phyloP scores from a whole-genome alignment of 2,113 vertebrate species.

The Aptenodytes forsteri region DNA sequence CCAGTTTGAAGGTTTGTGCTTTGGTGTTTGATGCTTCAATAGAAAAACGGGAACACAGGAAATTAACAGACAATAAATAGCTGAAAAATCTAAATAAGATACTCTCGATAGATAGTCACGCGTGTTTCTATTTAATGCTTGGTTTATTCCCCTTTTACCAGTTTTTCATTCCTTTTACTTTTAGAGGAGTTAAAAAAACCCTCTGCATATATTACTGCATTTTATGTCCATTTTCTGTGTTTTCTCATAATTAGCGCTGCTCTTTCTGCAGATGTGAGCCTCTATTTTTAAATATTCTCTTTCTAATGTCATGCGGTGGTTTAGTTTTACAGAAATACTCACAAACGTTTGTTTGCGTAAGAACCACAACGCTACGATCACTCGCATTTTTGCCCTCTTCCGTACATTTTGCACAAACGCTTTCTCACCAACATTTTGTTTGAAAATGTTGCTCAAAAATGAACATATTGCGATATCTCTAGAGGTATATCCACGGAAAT shows the following conservation, averaged over 20 bases:
- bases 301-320: neutral
- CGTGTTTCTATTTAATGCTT: conserved; percentile 50
- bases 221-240: conserved; percentile 49
- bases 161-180: conserved; percentile 52
- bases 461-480: neutral
- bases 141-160: conserved; percentile 32
- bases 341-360: conserved; percentile 12
- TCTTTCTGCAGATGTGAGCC: conserved; percentile 67
- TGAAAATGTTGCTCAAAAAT: neutral
- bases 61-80: conserved; percentile 66
- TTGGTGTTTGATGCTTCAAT: conserved; percentile 62
- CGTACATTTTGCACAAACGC: neutral
- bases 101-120: conserved; percentile 36
- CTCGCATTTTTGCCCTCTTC: neutral
- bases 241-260: conserved; percentile 31
- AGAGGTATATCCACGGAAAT: neutral
- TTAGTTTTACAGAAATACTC: neutral
- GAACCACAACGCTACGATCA: neutral
- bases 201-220: conserved; percentile 59
- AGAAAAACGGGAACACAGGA: conserved; percentile 46
- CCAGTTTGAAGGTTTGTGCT: conserved; percentile 61
- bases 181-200: conserved; percentile 49
- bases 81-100: conserved; percentile 73
- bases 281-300: conserved; percentile 34
- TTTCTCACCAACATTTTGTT: neutral